These are phyloP conservation scores for Dipodomys merriami DNA, from an alignment of 2,113 vertebrate species.

Conservation along the genomic window DNA sequence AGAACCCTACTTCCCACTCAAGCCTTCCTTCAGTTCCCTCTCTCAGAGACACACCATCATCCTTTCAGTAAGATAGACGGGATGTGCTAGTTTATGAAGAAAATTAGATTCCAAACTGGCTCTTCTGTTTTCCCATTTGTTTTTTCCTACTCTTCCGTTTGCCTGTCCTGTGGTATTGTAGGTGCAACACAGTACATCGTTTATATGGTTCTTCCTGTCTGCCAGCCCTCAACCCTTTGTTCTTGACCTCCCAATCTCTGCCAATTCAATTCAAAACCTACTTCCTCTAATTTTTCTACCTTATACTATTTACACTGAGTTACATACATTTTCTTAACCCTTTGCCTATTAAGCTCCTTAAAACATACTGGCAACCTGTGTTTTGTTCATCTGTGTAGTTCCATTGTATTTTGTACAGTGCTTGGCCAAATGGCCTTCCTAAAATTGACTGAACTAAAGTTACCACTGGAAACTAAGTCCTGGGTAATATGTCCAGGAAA, in stretches of 20 bases:
- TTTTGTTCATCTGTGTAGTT: constrained; percentile 7
- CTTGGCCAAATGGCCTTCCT: background rate
- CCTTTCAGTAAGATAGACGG: background rate
- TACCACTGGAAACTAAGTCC: background rate
- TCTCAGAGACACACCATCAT: background rate
- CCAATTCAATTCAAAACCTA: background rate
- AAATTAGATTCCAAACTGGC: background rate
- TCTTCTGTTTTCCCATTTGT: background rate
- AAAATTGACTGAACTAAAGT: constrained; percentile 7
- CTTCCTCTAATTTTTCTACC: background rate
- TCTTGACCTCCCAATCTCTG: background rate
- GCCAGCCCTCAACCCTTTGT: background rate
- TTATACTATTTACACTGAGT: background rate
- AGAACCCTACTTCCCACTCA: background rate
- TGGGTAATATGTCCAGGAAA: background rate
- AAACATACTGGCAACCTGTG: background rate
- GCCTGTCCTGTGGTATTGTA: background rate
- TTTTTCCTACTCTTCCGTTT: background rate
- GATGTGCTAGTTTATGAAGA: background rate
- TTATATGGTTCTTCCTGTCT: background rate
- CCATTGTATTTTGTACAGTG: background rate
- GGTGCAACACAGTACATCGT: no score
- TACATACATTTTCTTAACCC: background rate
- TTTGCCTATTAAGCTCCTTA: background rate
- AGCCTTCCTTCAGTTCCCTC: background rate